Base-by-base conservation (phyloP, 2,113 vertebrate species). In the Elephas maximus region DNA sequence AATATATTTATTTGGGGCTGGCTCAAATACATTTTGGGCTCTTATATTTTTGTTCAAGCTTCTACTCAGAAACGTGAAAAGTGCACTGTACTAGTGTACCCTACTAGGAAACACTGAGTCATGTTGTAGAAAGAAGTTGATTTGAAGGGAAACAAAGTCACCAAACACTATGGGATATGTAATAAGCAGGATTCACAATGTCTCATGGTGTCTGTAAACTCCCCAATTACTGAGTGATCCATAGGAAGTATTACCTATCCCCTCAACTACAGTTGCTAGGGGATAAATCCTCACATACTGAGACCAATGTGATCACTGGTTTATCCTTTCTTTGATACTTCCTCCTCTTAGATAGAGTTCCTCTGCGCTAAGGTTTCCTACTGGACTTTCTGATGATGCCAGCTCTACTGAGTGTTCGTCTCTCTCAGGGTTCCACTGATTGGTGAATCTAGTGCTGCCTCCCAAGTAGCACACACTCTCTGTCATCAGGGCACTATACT, bases 11-110 rank as follows among this genome's bases (percentile, higher is more conserved):
- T 51, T 57, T 48, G 17, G 28, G 6, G 20, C 45, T 84, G 26
- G 8, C 18, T 76, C 51, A 71, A 91, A 91, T 93, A 57, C 37
- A 83, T 77, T 93, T 78, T 73, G 48, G 85, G 15, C 48, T 77
- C 12, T 83, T 65, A 71, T 62, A 76, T 92, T 90, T 92, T 87
- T 89, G 18, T 18, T 87, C 37, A 82, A 82, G 9, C 2, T 78
- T 24, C 33, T 82, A 30, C 30, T 62, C 37, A 93, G 23, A 80
- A 85, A 76, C 26, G 37, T 81, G 14, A 76, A 93, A 91, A 79
- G 57, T 37, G 14, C 4, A 51, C 1, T 1, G 1, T 71, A 90
- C 2, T 77, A 6, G 8, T 93, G 20, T 41, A 53, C 6, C 2
- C 28, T 92, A 30, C 30, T 20, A 53, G 53, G 24, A 28, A 91